Conservation (phyloP, 2,113 vertebrate genomes). For the Hippocampus mohnikei region DNA sequence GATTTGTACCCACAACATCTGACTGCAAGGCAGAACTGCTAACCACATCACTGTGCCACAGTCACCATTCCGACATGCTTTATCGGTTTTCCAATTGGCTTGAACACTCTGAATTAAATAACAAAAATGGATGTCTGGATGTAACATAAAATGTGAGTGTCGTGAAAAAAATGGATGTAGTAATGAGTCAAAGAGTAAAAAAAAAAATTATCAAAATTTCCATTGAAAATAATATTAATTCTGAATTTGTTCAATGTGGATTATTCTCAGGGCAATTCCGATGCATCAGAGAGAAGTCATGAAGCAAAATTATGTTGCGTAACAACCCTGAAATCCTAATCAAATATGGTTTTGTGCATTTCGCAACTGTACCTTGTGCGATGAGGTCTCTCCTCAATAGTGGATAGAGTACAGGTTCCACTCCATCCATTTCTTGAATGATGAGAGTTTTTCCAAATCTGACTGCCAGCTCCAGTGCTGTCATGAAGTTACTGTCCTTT, state of each 20-base stretch:
- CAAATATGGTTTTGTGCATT: constrained; percentile 1
- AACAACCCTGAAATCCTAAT: not conserved
- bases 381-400: constrained; percentile 88
- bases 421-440: constrained; percentile 93
- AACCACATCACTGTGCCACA: too few relatives aligned
- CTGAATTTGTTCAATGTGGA: not conserved
- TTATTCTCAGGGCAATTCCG: not conserved
- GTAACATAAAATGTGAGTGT: too few relatives aligned
- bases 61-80: too few relatives aligned
- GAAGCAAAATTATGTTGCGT: not conserved
- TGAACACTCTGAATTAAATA: too few relatives aligned
- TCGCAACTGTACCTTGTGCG: constrained; percentile 80
- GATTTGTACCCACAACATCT: too few relatives aligned
- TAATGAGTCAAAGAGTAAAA: not conserved
- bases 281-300: not conserved
- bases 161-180: too few relatives aligned
- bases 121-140: too few relatives aligned
- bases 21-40: too few relatives aligned
- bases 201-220: not conserved
- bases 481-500: constrained; percentile 91
- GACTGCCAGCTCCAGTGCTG: constrained; percentile 87
- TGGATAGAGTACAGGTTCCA: constrained; percentile 93
- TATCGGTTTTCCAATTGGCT: too few relatives aligned
- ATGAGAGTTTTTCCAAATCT: constrained; percentile 97
- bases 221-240: not conserved